Evolutionary conservation across 2,797 vertebrate species (phyloP).

Genomic region (Cynopterus sphinx): DNA sequence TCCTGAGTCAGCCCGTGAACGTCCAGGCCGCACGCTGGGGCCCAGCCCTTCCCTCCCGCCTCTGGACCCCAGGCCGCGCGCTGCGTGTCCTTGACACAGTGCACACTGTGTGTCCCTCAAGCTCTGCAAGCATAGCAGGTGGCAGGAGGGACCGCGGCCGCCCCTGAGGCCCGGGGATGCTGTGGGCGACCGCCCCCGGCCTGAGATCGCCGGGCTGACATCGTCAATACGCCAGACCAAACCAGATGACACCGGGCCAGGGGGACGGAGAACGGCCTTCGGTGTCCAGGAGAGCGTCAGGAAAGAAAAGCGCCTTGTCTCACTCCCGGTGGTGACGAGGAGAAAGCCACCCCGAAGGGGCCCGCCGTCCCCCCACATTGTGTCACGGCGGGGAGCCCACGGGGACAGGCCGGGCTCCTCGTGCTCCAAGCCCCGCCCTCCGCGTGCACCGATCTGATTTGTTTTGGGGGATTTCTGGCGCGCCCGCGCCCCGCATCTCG

Average conservation of each 20-base stretch:
- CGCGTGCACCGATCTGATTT: background rate
- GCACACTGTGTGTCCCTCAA: background rate
- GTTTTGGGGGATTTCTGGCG: background rate
- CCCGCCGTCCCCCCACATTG: no score
- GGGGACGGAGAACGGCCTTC: background rate
- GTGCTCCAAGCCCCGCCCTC: background rate
- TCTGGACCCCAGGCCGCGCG: background rate
- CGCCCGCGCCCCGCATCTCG: accelerated
- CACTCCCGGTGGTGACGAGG: background rate
- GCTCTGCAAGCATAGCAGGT: background rate
- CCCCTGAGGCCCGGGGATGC: background rate
- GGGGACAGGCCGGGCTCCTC: background rate
- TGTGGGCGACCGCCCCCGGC: no score
- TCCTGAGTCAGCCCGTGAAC: background rate
- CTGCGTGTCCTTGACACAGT: background rate
- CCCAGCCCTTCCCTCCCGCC: background rate
- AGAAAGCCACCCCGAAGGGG: background rate
- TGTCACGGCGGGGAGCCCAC: accelerated
- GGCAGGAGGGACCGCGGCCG: background rate
- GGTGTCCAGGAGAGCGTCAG: no score
- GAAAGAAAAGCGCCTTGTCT: background rate
- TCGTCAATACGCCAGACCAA: background rate
- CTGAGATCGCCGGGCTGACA: background rate
- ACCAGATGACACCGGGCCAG: background rate
- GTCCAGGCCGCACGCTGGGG: accelerated